Evolutionary conservation across 2,888 invertebrate genomes (phyloP), one percentile per base, ranked within the genome.

Genomic region (Nephrotoma appendiculata): DNA sequence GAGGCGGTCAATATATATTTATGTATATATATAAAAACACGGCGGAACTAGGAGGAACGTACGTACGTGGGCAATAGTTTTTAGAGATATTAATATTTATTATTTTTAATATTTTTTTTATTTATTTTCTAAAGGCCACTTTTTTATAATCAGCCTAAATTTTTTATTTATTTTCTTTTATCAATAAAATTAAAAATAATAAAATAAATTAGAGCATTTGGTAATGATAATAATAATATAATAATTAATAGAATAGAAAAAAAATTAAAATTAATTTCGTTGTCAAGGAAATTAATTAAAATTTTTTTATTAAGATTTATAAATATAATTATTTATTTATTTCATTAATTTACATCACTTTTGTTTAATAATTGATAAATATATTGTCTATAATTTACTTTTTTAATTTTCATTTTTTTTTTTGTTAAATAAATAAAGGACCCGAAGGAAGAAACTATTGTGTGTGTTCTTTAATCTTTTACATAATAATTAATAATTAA

Each of bases 101-200:
- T 71, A 71, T 71, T 52, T 52, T 52, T 15, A 52, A 52, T 52
- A 52, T 52, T 31, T 71, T 44, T 19, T 71, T 71, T 71, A 71
- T 71, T 19, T 71, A 31, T 84, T 84, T 42, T 84, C 84, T 84
- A 84, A 84, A 84, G 84, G 84, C 84, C 84, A 84, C 84, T 84
- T 84, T 84, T 84, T 71, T 71, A 71, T 43, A 84, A 84, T 84
- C 84, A 84, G 84, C 84, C 84, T 84, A 84, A 84, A 84, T 84
- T 84, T 84, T 84, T 41, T 84, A 84, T 42, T 42, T 57, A 15
- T 12, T 84, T 84, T 31, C 31, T 84, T 84, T 84, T 84, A 84
- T 84, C 31, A 71, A 71, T 31, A 71, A 71, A 71, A 71, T 71
- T 71, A 71, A 71, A 71, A 71, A 31, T 71, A 71, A 71, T 71